These are phyloP conservation scores for Dendroctonus valens DNA, from an alignment of 1,140 invertebrate species.

Conservation along the genomic window DNA sequence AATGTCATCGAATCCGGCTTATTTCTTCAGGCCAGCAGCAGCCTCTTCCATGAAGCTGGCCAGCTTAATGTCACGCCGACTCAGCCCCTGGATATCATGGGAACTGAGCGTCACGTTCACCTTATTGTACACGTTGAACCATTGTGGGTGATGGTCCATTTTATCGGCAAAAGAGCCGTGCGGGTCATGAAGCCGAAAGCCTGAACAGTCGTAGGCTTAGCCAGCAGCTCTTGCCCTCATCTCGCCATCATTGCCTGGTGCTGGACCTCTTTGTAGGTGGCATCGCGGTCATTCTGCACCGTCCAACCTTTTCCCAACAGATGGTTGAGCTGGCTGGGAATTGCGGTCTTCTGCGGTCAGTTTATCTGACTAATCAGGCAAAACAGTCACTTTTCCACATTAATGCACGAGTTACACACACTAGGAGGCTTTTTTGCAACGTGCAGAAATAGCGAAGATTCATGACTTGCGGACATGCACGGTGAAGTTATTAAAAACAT, in stretches of 20 bases:
- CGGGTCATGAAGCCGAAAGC: conserved; percentile 97
- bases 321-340: conserved; percentile 62
- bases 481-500: no score
- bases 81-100: conserved; percentile 90
- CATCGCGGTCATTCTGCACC: conserved; percentile 77
- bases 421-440: no score
- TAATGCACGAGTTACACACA: no score
- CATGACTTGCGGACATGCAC: no score
- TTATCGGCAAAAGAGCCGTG: conserved; percentile 95
- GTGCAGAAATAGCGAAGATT: no score
- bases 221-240: no score
- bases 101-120: conserved; percentile 84
- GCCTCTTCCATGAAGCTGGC: conserved; percentile 83
- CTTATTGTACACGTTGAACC: conserved; percentile 99
- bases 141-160: conserved; percentile 99
- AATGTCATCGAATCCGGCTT: background rate
- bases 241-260: conserved; percentile 65
- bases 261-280: conserved; percentile 89
- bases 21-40: conserved; percentile 33
- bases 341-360: conserved; percentile 71
- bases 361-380: conserved; percentile 59
- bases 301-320: conserved; percentile 78
- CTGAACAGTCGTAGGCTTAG: conserved; percentile 51
- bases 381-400: no score
- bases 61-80: conserved; percentile 81